phyloP scores from a whole-genome alignment of 2,113 vertebrate genomes.

The Thalassoma bifasciatum region DNA sequence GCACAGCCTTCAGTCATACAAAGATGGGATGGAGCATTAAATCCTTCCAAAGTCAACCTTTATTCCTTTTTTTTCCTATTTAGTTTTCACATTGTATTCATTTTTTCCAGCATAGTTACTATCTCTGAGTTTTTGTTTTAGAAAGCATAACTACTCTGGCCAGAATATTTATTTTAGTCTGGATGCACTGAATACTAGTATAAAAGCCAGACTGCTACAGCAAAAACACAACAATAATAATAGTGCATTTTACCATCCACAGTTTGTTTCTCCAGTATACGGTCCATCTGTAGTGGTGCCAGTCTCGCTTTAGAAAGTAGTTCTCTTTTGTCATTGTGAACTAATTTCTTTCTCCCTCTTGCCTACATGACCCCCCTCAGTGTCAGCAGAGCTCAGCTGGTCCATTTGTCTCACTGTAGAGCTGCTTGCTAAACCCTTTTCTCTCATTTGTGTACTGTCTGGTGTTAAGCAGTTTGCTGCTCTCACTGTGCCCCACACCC shows the following conservation, averaged over 20 bases:
- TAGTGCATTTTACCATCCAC: slow-evolving; percentile 10
- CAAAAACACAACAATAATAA: slow-evolving; percentile 1
- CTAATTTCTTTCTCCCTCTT: slow-evolving; percentile 42
- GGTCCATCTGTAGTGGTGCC: slow-evolving; percentile 36
- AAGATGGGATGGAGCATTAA: slow-evolving; percentile 40
- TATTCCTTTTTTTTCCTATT: slow-evolving; percentile 24
- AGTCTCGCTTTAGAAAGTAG: slow-evolving; percentile 14
- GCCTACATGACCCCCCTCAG: slow-evolving; percentile 4
- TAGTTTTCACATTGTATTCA: slow-evolving; percentile 12
- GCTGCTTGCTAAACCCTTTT: slow-evolving; percentile 67
- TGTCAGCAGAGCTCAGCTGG: slow-evolving; percentile 60
- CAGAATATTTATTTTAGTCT: slow-evolving; percentile 14
- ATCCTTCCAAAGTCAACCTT: background rate
- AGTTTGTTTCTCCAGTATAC: slow-evolving; percentile 1
- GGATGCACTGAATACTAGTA: slow-evolving; percentile 44
- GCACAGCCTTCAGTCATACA: slow-evolving; percentile 31
- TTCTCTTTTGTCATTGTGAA: slow-evolving; percentile 23
- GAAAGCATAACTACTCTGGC: slow-evolving; percentile 45
- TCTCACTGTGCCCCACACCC: slow-evolving; percentile 36
- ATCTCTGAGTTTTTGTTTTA: slow-evolving; percentile 29
- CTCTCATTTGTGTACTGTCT: slow-evolving; percentile 65
- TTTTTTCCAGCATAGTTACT: slow-evolving; percentile 50
- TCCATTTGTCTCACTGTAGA: slow-evolving; percentile 66
- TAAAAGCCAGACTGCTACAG: slow-evolving; percentile 43
- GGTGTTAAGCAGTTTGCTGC: slow-evolving; percentile 54